Base-by-base conservation (phyloP, 2,113 vertebrate genomes). In the Pygoscelis adeliae region DNA sequence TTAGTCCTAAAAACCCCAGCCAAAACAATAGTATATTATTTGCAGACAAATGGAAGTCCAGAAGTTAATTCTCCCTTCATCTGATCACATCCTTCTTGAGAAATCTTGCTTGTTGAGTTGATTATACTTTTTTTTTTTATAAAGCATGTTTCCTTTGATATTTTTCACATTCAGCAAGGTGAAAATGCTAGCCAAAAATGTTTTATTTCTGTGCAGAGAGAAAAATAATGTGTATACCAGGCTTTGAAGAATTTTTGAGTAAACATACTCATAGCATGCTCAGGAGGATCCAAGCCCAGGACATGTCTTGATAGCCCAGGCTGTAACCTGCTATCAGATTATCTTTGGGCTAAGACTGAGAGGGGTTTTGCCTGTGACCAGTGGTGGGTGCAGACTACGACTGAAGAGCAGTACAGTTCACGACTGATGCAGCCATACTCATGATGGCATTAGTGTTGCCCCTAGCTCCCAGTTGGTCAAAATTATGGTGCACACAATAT, bases 1-100 rank as follows among this genome's bases (percentile, higher is more conserved):
- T 76, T 69, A 76, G 40, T 44, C 58, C 55, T 71, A 27, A 69
- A 92, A 97, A 62, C 1, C 1, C 20, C 11, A 87, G 52, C 32
- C 65, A 62, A 90, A 96, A 63, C 61, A 76, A 55, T 26, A 27
- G 63, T 27, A 2, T 44, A 9, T 8, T 71, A 88, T 88, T 77
- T 85, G 23, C 88, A 80, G 70, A 61, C 44, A 90, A 95, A 80
- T 65, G 11, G 26, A 95, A 93, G 78, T 88, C 88, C 82, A 90
- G 82, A 50, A 83, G 52, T 76, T 47, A 93, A 52, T 89, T 90
- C n/a, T 78, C 36, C 38, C 18, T 85, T 71, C 42, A 58, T 66
- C 58, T 59, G 80, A 93, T 76, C 79, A 86, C 44, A 72, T 69
- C 14, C 13, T 40, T 73, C 86, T 26, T 49, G 90, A 90, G 92